Evolutionary conservation across 2,888 invertebrate genomes (phyloP), one percentile per base, ranked within the genome.

Genomic region (Orchesellides sinensis): DNA sequence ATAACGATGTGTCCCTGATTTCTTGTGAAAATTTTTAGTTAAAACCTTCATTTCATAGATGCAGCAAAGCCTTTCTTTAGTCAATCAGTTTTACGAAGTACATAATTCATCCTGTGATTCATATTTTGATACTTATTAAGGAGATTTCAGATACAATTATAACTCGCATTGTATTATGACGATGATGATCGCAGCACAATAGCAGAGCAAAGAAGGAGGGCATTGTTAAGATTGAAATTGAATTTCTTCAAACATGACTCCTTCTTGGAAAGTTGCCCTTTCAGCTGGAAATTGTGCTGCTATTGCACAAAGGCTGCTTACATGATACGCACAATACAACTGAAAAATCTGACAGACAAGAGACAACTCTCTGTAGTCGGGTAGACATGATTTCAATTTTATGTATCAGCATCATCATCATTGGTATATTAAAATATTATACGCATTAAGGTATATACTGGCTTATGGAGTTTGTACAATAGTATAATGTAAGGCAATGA

Each of bases 241-340:
- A 49, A 63, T 65, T 52, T 74, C 25, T 40, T 74, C 52, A 63
- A 74, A 74, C 74, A 56, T 52, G 63, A 74, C 63, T 63, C 19
- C 14, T 14, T 74, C 49, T 63, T 63, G 49, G 63, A 63, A 74
- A 35, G 45, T 49, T 74, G 63, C 65, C 74, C 74, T 74, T 74
- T 61, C 63, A 52, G 49, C 74, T 65, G 52, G 63, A 74, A 74
- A 59, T 52, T 59, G 56, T 21, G 56, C 52, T 56, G 40, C 23
- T 59, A 40, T 23, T 17, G 25, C n/a, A n/a, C n/a, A n/a, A n/a
- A n/a, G n/a, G n/a, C n/a, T n/a, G n/a, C n/a, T n/a, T n/a, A n/a
- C n/a, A n/a, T n/a, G n/a, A n/a, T n/a, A n/a, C n/a, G n/a, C n/a
- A n/a, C n/a, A n/a, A n/a, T n/a, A n/a, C n/a, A n/a, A n/a, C n/a